Conservation (phyloP, 1,140 invertebrate species). For the Aphaenogaster ashmeadi region DNA sequence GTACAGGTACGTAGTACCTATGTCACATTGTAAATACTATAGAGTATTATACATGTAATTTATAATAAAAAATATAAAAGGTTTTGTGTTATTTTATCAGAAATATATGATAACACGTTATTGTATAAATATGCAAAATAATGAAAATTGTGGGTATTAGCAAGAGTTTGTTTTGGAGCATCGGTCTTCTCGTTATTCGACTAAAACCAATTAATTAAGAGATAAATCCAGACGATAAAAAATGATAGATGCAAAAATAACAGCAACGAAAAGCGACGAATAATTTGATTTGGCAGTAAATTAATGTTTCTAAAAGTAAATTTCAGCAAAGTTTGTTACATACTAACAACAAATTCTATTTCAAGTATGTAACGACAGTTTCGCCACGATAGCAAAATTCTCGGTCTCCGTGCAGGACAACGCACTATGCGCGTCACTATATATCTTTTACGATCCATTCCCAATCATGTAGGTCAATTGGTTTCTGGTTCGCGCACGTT, state of each 20-base stretch:
- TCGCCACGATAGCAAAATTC: not conserved
- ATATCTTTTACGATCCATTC: constrained; percentile 38
- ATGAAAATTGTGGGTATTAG: not conserved
- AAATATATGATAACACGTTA: not conserved
- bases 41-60: constrained; percentile 1
- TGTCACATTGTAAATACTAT: constrained; percentile 49
- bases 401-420: not conserved
- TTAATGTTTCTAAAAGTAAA: not conserved
- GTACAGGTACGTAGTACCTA: constrained; percentile 30
- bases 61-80: not conserved
- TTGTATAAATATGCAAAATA: not conserved
- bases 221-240: not conserved
- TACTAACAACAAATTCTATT: not conserved
- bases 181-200: not conserved
- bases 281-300: not conserved
- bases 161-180: not conserved
- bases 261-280: not conserved
- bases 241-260: not conserved
- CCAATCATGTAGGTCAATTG: constrained; percentile 49
- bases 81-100: not conserved
- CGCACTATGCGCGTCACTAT: not conserved
- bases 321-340: not conserved
- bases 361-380: not conserved
- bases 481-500: constrained; percentile 32
- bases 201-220: not conserved